Evolutionary conservation across 1,140 invertebrate species (phyloP).

Genomic region (Metaphire vulgaris): DNA sequence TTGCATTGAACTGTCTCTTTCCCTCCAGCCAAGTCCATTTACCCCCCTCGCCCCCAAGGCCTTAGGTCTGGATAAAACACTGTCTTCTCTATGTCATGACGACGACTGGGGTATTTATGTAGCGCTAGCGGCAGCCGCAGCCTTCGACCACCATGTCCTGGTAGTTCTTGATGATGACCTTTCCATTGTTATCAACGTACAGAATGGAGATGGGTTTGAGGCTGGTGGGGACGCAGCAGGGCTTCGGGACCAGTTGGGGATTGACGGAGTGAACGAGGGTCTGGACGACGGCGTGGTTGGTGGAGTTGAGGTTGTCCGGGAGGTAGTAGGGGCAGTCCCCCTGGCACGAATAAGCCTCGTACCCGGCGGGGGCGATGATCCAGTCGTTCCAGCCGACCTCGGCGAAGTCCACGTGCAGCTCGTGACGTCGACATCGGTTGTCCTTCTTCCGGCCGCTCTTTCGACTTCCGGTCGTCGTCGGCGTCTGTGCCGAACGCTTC

Average conservation of each 20-base stretch:
- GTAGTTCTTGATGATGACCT: slow-evolving; percentile 63
- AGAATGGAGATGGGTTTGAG: slow-evolving; percentile 60
- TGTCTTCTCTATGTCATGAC: too few relatives aligned
- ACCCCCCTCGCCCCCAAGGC: too few relatives aligned
- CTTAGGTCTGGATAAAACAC: too few relatives aligned
- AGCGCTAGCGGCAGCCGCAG: slow-evolving; percentile 63
- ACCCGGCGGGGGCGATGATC: slow-evolving; percentile 96
- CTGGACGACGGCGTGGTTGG: slow-evolving; percentile 97
- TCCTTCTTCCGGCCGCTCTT: background rate
- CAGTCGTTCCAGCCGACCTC: slow-evolving; percentile 98
- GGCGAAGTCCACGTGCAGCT: slow-evolving; percentile 88
- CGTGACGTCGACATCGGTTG: slow-evolving; percentile 66
- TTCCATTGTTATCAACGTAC: slow-evolving; percentile 60
- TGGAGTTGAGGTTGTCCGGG: slow-evolving; percentile 85
- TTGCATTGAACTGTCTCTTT: too few relatives aligned
- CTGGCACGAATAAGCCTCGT: slow-evolving; percentile 89
- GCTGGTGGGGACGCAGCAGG: slow-evolving; percentile 64
- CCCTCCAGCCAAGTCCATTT: too few relatives aligned
- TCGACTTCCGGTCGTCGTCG: too few relatives aligned
- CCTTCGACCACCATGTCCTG: slow-evolving; percentile 63
- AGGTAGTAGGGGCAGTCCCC: slow-evolving; percentile 90
- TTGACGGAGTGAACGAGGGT: slow-evolving; percentile 88
- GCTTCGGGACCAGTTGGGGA: slow-evolving; percentile 62
- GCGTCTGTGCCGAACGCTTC: too few relatives aligned
- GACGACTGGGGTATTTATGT: too few relatives aligned